Evolutionary conservation across 2,113 vertebrate genomes (phyloP), one percentile per base, ranked within the genome.

Genomic region (Indicator maculatus): DNA sequence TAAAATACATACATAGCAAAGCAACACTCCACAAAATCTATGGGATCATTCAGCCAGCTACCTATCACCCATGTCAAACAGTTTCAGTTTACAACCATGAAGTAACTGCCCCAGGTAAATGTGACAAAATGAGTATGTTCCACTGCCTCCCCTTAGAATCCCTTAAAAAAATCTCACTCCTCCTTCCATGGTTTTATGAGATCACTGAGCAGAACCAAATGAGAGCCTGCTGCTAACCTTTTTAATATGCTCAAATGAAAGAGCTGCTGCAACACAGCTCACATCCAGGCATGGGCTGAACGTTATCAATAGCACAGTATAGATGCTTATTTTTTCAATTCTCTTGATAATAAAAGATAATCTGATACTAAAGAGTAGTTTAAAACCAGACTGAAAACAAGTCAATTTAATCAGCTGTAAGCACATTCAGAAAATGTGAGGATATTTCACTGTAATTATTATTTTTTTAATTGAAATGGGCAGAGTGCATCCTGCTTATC

Each of bases 41-140:
- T 11, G 17, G 13, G 20, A 39, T 83, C 61, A 41, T 77, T 88
- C 71, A 82, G 16, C 9, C 67, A 87, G 45, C 16, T 53, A 13
- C 0, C 24, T 24, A n/a, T 83, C n/a, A 6, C 23, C 3, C 15
- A 47, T 58, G 59, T 23, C 17, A n/a, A 59, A 78, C 0, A 30
- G n/a, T 36, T 67, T 20, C 78, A 66, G 12, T 50, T 65, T 11
- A 31, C 30, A 83, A 23, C 6, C 19, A 31, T 10, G 38, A 75
- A 67, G 41, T 4, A 47, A 8, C 38, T 44, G 59, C 23, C 39
- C 11, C 50, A 47, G 13, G 23, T 53, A 38, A 52, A 50, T 31
- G 16, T 28, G 59, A 45, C 21, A 85, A 27, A 75, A 26, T 6
- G 9, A 50, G 3, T 6, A 2, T 6, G 4, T 63, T 27, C 11